A percentile compares a stretch with the other conserved stretches of the same genome.
Conservation (phyloP, 1,140 invertebrate genomes). For the Ips nitidus region DNA sequence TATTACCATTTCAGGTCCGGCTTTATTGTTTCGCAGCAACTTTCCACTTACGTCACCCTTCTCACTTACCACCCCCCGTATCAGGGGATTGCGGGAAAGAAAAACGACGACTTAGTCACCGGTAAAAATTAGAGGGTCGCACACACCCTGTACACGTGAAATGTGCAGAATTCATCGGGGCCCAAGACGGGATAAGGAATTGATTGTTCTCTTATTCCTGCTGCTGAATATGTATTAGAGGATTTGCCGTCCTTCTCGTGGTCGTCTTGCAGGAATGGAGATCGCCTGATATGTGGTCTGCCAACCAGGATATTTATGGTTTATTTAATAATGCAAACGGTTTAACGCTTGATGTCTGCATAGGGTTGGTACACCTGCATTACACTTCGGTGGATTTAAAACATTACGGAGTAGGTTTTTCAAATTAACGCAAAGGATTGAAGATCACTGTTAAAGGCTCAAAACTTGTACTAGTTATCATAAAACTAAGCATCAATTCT, state of each 20-base stretch:
- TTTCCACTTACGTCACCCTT: too few species aligned
- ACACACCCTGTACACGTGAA: too few species aligned
- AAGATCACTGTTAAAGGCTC: too few species aligned
- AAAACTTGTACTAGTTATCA: too few species aligned
- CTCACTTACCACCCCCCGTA: too few species aligned
- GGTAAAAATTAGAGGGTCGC: too few species aligned
- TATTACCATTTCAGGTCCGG: constrained; percentile 35
- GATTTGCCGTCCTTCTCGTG: constrained; percentile 26
- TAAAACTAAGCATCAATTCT: too few species aligned
- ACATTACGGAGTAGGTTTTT: too few species aligned
- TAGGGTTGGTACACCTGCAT: constrained; percentile 8
- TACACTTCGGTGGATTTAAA: not conserved
- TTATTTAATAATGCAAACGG: constrained; percentile 27
- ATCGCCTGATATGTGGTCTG: constrained; percentile 30
- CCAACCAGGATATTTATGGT: constrained; percentile 29
- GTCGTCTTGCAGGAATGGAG: constrained; percentile 27
- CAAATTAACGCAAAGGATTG: too few species aligned
- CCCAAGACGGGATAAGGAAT: constrained; percentile 8
- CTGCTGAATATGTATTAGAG: constrained; percentile 27
- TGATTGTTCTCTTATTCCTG: constrained; percentile 30
- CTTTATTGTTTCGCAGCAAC: constrained; percentile 4
- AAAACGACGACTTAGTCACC: too few species aligned
- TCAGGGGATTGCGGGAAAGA: too few species aligned
- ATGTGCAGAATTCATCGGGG: not conserved
- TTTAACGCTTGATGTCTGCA: constrained; percentile 22